phyloP scores from a whole-genome alignment of 2,113 vertebrate genomes.

The Odocoileus hemionus region DNA sequence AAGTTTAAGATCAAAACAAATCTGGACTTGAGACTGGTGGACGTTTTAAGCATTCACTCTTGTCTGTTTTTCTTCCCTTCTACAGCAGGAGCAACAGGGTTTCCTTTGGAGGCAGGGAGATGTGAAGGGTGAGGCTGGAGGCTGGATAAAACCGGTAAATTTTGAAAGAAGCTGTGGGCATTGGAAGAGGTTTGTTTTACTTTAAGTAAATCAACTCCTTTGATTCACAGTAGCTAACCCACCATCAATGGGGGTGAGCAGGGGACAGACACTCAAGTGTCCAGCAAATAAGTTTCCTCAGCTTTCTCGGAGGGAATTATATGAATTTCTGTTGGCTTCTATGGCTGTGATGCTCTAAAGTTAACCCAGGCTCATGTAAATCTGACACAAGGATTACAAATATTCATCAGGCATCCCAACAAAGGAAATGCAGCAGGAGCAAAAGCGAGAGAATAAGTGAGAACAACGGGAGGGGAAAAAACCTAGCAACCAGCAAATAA shows the following conservation, averaged over 20 bases:
- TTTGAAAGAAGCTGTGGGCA: neutral
- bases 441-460: slow-evolving; percentile 8
- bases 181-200: neutral
- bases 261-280: neutral
- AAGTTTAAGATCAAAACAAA: neutral
- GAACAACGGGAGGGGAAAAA: neutral
- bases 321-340: neutral
- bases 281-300: neutral
- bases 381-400: slow-evolving; percentile 25
- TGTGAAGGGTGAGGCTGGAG: neutral
- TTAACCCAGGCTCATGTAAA: neutral
- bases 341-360: neutral
- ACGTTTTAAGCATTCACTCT: neutral
- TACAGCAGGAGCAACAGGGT: neutral
- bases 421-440: neutral
- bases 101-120: neutral
- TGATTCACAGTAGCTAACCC: neutral
- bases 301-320: neutral
- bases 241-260: neutral
- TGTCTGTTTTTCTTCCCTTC: neutral
- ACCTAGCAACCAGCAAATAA: slow-evolving; percentile 49
- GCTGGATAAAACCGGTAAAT: neutral
- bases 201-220: neutral
- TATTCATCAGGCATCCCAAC: slow-evolving; percentile 34
- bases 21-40: neutral